Percentiles rank a stretch among this genome's conserved stretches.
Evolutionary conservation across 2,113 vertebrate species (phyloP).

Genomic region (Psammodynastes pulverulentus): DNA sequence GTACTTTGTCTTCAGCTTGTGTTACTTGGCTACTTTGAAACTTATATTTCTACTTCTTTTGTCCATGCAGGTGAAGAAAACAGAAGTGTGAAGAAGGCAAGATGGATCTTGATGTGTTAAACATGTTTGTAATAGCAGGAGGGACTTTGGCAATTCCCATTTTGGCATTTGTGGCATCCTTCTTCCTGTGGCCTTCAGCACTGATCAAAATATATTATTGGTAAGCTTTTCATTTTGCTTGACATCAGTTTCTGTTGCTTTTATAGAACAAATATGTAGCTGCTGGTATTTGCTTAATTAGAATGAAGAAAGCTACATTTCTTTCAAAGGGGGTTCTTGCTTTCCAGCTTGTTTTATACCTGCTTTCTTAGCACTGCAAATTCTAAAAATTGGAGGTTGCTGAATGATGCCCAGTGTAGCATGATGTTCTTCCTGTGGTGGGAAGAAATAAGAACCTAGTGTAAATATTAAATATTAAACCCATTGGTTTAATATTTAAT

Average conservation of each 20-base stretch:
- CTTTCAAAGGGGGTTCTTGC: neutral
- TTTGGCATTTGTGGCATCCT: conserved; percentile 80
- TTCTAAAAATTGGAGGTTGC: neutral
- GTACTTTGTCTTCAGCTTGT: neutral
- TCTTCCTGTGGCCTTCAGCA: conserved; percentile 82
- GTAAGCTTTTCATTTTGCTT: conserved; percentile 67
- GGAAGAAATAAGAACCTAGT: neutral
- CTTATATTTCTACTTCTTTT: conserved; percentile 26
- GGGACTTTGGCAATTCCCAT: conserved; percentile 83
- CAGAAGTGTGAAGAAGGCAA: neutral
- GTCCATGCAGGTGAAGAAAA: conserved; percentile 40
- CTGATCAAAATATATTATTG: conserved; percentile 89
- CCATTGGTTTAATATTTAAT: too few species aligned
- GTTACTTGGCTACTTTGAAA: neutral
- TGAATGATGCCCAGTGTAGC: neutral
- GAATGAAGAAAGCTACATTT: neutral
- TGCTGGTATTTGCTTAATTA: too few species aligned
- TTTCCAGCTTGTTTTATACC: neutral
- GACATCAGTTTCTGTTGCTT: neutral
- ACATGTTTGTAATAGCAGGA: conserved; percentile 81
- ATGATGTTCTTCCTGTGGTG: too few species aligned
- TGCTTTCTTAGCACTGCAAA: neutral
- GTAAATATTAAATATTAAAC: neutral
- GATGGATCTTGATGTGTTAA: conserved; percentile 87
- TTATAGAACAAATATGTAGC: neutral